Percentiles rank a stretch among this genome's conserved stretches.
These are phyloP conservation scores for Parthenolecanium corni DNA, from an alignment of 2,888 invertebrate species.

Conservation along the genomic window DNA sequence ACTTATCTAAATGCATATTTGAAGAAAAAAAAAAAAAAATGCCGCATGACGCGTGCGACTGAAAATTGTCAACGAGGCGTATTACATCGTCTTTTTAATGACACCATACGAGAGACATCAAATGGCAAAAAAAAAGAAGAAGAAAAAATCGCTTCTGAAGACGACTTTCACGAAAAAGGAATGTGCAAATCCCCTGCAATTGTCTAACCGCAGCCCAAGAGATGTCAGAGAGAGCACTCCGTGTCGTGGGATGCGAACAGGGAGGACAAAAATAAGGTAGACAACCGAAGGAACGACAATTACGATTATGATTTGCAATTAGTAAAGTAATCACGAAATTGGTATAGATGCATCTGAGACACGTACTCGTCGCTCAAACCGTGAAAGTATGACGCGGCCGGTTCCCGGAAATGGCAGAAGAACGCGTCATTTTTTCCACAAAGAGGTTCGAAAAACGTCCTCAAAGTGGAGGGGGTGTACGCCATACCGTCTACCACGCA, in stretches of 20 bases:
- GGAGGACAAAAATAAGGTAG: no score
- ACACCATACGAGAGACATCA: no score
- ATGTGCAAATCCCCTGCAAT: no score
- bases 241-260: no score
- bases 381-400: neutral
- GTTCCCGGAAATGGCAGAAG: neutral
- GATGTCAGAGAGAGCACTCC: no score
- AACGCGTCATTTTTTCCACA: neutral
- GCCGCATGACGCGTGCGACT: neutral
- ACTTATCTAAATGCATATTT: no score
- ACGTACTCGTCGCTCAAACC: constrained; percentile 6
- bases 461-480: no score
- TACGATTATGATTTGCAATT: constrained; percentile 1
- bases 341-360: constrained; percentile 5
- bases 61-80: neutral
- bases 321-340: constrained; percentile 12
- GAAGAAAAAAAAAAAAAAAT: no score
- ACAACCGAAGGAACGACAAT: neutral
- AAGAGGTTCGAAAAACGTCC: no score
- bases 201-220: no score
- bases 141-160: neutral
- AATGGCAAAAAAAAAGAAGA: neutral
- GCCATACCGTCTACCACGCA: no score
- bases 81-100: neutral
- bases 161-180: neutral